Evolutionary conservation across 2,888 invertebrate species (phyloP).

Genomic region (Epistrophella euchroma): DNA sequence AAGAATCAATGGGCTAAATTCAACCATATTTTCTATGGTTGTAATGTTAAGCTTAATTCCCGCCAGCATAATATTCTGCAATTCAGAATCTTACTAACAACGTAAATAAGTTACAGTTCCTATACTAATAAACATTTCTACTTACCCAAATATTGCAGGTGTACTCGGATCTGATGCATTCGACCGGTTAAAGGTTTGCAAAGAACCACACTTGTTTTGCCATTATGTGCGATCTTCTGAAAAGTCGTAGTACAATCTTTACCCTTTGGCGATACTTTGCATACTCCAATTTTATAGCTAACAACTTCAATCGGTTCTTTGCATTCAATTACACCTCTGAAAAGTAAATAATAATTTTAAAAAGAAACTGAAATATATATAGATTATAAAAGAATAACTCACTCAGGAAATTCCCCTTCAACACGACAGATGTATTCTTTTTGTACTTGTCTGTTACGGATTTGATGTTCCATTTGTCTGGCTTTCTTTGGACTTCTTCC

Average conservation of each 20-base stretch:
- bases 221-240: constrained; percentile 94
- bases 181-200: constrained; percentile 98
- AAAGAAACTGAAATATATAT: not conserved
- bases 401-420: constrained; percentile 97
- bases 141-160: constrained; percentile 97
- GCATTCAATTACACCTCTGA: constrained; percentile 92
- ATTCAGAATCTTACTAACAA: too few relatives aligned
- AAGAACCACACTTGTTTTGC: constrained; percentile 95
- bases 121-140: not conserved
- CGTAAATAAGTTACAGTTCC: not conserved
- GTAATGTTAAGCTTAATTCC: too few relatives aligned
- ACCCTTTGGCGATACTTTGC: constrained; percentile 96
- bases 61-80: too few relatives aligned
- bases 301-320: constrained; percentile 96
- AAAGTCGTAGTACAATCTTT: constrained; percentile 97
- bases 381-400: constrained; percentile 80
- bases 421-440: constrained; percentile 98
- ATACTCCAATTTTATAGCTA: constrained; percentile 97
- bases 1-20: too few relatives aligned
- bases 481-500: constrained; percentile 97
- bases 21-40: too few relatives aligned
- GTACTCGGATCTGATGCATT: constrained; percentile 99
- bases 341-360: not conserved
- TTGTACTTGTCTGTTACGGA: constrained; percentile 94
- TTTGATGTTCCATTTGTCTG: constrained; percentile 97